phyloP scores from a whole-genome alignment of 2,113 vertebrate genomes.

The Trogon surrucura region DNA sequence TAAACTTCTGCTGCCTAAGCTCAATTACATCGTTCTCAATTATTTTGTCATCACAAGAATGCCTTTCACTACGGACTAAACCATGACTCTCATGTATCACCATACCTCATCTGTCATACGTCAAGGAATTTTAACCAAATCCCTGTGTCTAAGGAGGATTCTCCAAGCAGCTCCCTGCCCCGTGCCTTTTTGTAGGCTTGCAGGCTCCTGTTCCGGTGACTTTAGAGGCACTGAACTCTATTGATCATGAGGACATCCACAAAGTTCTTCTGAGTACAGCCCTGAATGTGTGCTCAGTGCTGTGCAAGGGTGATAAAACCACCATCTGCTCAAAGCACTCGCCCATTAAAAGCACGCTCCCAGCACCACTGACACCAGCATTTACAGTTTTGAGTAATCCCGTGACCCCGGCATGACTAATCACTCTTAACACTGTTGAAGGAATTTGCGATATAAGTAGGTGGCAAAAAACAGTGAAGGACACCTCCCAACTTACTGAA shows the following conservation, averaged over 20 bases:
- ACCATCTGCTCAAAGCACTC: not conserved
- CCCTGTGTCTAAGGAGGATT: not conserved
- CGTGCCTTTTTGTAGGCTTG: not conserved
- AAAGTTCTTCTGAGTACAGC: not conserved
- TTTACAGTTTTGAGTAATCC: not conserved
- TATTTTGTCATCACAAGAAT: not conserved
- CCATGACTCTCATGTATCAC: not conserved
- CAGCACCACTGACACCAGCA: not conserved
- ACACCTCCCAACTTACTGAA: not conserved
- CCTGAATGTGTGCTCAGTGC: not conserved
- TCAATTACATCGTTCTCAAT: not conserved
- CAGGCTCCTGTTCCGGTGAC: not conserved
- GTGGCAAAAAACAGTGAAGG: not conserved
- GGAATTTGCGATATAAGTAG: not conserved
- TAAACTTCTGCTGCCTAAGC: not conserved
- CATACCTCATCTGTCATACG: accelerated
- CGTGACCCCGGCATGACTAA: not conserved
- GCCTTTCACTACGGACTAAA: not conserved
- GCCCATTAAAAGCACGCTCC: not conserved
- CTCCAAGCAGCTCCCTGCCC: not conserved
- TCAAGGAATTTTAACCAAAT: not conserved
- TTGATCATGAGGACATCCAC: not conserved
- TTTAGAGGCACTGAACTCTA: not conserved
- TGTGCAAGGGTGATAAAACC: not conserved
- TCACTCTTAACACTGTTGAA: not conserved